phyloP scores from a whole-genome alignment of 2,888 invertebrate species.

The Prosapia bicincta region DNA sequence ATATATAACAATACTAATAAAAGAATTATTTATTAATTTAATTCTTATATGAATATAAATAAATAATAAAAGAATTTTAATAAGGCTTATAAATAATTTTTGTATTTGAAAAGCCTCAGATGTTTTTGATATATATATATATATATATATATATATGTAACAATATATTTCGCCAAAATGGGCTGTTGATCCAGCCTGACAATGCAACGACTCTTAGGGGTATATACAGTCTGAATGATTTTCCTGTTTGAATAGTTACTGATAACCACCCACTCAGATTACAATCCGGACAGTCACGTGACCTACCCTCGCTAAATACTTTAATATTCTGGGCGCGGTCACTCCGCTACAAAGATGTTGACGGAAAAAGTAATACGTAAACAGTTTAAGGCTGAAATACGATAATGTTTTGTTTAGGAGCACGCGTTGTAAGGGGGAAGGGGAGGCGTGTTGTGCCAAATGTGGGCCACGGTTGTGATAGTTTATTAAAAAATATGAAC shows the following conservation, averaged over 20 bases:
- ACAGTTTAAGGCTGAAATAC: slow-evolving; percentile 30
- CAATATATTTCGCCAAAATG: too few species aligned
- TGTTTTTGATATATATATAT: too few species aligned
- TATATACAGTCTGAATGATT: background rate
- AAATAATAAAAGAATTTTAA: too few species aligned
- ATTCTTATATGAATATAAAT: too few species aligned
- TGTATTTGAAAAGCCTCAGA: too few species aligned
- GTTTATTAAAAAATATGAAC: background rate
- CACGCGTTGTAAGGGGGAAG: background rate
- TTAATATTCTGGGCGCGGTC: slow-evolving; percentile 22
- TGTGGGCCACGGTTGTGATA: background rate
- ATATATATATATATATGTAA: too few species aligned
- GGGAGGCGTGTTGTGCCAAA: background rate
- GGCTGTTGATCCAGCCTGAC: too few species aligned
- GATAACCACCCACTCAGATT: background rate
- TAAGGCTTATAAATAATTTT: too few species aligned
- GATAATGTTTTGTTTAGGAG: slow-evolving; percentile 16
- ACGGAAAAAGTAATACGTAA: slow-evolving; percentile 26
- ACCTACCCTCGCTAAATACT: slow-evolving; percentile 22
- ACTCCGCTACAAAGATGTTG: slow-evolving; percentile 1
- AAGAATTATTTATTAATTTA: too few species aligned
- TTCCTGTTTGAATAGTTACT: background rate
- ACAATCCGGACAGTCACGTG: background rate
- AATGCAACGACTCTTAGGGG: too few species aligned
- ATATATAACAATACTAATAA: too few species aligned